Evolutionary conservation across 2,113 vertebrate genomes (phyloP).

Genomic region (Perca schrenkii): DNA sequence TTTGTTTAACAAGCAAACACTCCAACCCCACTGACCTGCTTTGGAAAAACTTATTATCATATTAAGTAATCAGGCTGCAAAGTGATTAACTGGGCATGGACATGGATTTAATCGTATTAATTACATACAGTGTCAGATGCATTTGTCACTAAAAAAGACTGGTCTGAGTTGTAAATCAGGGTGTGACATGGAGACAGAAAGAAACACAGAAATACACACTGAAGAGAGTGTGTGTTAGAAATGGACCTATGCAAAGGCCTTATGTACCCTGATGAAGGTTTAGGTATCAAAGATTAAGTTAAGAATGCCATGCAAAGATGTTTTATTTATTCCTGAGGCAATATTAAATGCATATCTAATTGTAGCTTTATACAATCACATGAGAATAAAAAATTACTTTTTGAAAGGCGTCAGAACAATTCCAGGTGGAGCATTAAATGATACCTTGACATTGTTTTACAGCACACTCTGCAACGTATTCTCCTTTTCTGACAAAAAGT

Average conservation of each 20-base stretch:
- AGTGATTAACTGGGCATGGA: neutral
- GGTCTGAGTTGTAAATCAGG: neutral
- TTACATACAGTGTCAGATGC: neutral
- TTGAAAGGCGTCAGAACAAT: neutral
- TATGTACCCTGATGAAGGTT: too few relatives aligned
- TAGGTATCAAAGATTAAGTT: too few relatives aligned
- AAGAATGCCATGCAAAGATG: neutral
- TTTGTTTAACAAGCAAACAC: conserved; percentile 1
- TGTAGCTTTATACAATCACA: neutral
- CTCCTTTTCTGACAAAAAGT: neutral
- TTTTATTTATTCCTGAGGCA: neutral
- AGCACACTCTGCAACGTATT: neutral
- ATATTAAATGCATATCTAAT: neutral
- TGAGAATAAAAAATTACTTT: neutral
- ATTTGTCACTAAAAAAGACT: neutral
- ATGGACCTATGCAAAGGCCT: neutral
- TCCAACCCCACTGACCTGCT: neutral
- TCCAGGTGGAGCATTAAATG: neutral
- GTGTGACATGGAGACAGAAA: neutral
- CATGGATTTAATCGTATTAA: neutral
- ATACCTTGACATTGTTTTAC: neutral
- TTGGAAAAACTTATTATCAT: neutral
- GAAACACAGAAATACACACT: neutral
- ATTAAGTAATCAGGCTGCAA: neutral
- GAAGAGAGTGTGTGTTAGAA: neutral